Evolutionary conservation across 2,113 vertebrate species (phyloP), one percentile per base, ranked within the genome.

Genomic region (Blennius ocellaris): DNA sequence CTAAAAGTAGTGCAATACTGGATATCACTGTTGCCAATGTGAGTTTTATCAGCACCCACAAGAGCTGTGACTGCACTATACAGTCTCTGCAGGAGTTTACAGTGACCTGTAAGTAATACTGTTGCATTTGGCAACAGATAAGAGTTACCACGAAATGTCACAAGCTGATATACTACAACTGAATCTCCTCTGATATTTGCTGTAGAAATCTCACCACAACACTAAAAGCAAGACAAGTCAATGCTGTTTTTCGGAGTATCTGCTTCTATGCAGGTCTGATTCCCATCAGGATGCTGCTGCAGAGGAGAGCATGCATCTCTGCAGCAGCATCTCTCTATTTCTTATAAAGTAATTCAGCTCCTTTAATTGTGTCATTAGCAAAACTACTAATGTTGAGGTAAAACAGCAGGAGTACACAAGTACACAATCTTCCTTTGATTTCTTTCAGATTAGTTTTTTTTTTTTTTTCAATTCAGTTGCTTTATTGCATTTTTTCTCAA

Each of bases 31-130:
- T 30, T 14, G 11, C 37, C 7, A 8, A 14, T 21, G 5, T 16
- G 12, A 54, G 11, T 30, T 40, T 59, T 40, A 75, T 54, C 65
- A 67, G 63, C 17, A 14, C 43, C 11, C 38, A 39, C 10, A 49
- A 49, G 14, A 11, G 17, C 44, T 49, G 11, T 15, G 21, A 37
- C 9, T 14, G 36, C 15, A 40, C 7, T 52, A 15, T 52, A 64
- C 30, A 38, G n/a, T 61, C 48, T 51, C 44, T 53, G 40, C 48
- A 8, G 44, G 37, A 47, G 49, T 38, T 59, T 30, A 74, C 59
- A 36, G 17, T 74, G 40, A 75, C 36, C 40, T 45, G 41, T 47
- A 48, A 17, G 8, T 62, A 54, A 48, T 65, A 71, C 38, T 47
- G 55, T 11, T 17, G 30, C 16, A 70, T 40, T 54, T 52, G 58